Conservation (phyloP, 2,888 invertebrate species). For the Cantharis flavilabris region DNA sequence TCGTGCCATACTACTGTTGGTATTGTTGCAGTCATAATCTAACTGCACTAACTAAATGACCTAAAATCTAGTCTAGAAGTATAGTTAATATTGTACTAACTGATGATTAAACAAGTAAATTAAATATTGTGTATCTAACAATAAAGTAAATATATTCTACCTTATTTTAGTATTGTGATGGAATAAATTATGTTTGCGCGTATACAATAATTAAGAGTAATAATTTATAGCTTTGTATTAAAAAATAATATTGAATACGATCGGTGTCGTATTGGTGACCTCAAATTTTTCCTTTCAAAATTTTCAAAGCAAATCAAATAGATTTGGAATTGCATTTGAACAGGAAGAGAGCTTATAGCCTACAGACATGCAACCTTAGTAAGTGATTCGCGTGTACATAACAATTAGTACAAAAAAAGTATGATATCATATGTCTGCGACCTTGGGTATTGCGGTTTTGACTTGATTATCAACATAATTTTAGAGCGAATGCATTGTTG, state of each 20-base stretch:
- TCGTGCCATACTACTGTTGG: too few relatives aligned
- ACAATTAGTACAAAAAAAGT: constrained; percentile 30
- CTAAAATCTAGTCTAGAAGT: too few relatives aligned
- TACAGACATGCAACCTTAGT: constrained; percentile 27
- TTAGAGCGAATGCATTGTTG: neutral
- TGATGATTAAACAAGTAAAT: too few relatives aligned
- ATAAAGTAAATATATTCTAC: too few relatives aligned
- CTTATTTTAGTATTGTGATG: too few relatives aligned
- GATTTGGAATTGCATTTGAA: constrained; percentile 10
- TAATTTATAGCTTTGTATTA: neutral
- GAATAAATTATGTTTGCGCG: neutral
- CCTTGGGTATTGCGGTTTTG: constrained; percentile 29
- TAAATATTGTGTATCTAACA: too few relatives aligned
- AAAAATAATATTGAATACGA: neutral
- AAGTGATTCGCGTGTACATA: constrained; percentile 26
- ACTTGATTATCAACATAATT: constrained; percentile 7
- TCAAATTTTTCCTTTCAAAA: neutral
- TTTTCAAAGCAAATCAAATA: neutral
- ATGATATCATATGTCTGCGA: constrained; percentile 32
- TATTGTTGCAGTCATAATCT: too few relatives aligned
- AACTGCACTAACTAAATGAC: too few relatives aligned
- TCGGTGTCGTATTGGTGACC: neutral
- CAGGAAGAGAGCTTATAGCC: constrained; percentile 25
- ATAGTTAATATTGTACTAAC: too few relatives aligned
- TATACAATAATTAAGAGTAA: neutral